These are phyloP conservation scores for Lichenostomus cassidix DNA, from an alignment of 2,113 vertebrate species.

Conservation along the genomic window DNA sequence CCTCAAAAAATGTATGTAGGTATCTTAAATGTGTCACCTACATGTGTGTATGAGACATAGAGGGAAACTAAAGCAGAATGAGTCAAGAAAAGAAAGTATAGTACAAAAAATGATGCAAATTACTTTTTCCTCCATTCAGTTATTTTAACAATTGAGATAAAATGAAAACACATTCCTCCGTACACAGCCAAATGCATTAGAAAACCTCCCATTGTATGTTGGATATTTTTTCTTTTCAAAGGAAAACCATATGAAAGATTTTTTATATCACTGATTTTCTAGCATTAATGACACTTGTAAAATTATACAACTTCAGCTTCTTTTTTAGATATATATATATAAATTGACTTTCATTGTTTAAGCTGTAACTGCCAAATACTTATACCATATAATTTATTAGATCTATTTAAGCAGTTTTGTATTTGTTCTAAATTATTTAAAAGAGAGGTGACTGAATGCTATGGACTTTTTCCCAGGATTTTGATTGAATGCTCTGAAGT, in stretches of 20 bases:
- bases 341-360: not conserved
- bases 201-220: not conserved
- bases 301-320: not conserved
- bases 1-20: not conserved
- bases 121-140: not conserved
- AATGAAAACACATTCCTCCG: not conserved
- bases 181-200: not conserved
- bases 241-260: not conserved
- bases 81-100: not conserved
- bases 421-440: not conserved
- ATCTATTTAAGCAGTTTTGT: not conserved
- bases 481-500: not conserved
- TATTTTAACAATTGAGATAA: not conserved
- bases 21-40: not conserved
- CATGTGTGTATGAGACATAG: not conserved
- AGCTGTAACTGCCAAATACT: not conserved
- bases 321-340: not conserved
- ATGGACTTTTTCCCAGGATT: not conserved
- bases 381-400: not conserved
- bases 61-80: not conserved
- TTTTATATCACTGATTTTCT: not conserved
- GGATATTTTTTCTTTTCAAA: not conserved
- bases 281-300: not conserved
- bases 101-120: not conserved
- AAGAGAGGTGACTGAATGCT: not conserved